A percentile compares a stretch with the other conserved stretches of the same genome.
Evolutionary conservation across 2,797 vertebrate genomes (phyloP).

Genomic region (Manis pentadactyla): DNA sequence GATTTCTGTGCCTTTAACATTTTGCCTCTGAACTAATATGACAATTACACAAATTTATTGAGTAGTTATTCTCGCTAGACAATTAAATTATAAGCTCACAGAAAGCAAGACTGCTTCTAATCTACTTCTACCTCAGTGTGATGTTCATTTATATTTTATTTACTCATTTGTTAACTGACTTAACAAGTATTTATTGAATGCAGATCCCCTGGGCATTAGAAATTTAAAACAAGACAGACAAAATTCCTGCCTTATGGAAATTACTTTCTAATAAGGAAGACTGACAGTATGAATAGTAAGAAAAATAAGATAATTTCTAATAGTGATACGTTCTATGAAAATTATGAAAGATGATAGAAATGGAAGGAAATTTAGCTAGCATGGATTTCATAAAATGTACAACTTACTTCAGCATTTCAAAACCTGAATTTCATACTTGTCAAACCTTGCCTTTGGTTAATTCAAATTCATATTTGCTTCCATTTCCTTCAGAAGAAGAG

Average conservation of each 20-base stretch:
- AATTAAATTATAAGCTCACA: background rate
- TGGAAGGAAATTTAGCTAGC: background rate
- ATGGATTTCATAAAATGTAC: background rate
- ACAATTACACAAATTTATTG: background rate
- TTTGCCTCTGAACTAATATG: background rate
- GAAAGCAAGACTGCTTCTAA: background rate
- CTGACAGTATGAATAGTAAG: background rate
- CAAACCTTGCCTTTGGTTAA: background rate
- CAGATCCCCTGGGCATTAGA: background rate
- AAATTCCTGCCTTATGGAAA: background rate
- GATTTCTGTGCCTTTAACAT: background rate
- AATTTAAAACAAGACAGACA: background rate
- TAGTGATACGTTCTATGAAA: background rate
- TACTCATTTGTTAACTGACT: background rate
- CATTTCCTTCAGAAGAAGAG: background rate
- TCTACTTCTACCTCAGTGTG: background rate
- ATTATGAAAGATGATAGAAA: background rate
- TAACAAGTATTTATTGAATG: background rate
- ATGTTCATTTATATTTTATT: conserved; percentile 31
- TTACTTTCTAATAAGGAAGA: background rate
- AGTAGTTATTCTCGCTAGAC: background rate
- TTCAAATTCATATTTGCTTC: conserved; percentile 26
- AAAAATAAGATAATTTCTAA: background rate
- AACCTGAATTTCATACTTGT: background rate
- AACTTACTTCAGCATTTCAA: background rate